Conservation (phyloP, 2,797 vertebrate genomes). For the Dromococcyx pavoninus region DNA sequence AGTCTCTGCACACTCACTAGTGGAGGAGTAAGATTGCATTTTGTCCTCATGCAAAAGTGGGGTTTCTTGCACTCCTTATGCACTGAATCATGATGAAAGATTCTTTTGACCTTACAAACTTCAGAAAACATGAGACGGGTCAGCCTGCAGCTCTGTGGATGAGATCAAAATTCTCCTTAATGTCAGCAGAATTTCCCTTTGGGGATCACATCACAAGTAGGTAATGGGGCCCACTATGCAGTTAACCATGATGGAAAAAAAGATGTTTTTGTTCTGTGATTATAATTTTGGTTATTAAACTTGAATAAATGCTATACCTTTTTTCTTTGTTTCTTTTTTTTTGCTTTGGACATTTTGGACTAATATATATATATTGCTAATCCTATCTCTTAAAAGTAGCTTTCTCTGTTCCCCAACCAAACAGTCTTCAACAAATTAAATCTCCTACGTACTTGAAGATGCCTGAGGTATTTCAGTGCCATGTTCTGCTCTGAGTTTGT, state of each 20-base stretch:
- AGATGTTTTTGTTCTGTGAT: neutral
- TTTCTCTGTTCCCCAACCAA: neutral
- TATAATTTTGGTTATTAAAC: neutral
- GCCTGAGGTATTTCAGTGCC: neutral
- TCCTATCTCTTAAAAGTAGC: neutral
- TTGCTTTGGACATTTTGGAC: neutral
- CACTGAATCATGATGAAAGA: neutral
- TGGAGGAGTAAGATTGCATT: accelerated
- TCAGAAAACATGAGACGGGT: neutral
- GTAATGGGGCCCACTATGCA: neutral
- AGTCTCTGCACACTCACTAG: accelerated
- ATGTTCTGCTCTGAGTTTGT: neutral
- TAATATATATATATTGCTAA: neutral
- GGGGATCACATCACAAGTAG: neutral
- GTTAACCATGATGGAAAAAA: neutral
- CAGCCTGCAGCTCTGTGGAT: neutral
- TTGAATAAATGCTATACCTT: neutral
- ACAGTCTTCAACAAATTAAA: neutral
- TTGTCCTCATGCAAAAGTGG: neutral
- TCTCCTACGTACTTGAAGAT: neutral
- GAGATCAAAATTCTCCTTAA: neutral
- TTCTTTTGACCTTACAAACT: neutral
- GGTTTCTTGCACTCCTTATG: neutral
- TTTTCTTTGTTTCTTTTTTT: neutral
- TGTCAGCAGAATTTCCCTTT: neutral